Evolutionary conservation across 2,888 invertebrate genomes (phyloP).

Genomic region (Polymixis lichenea): DNA sequence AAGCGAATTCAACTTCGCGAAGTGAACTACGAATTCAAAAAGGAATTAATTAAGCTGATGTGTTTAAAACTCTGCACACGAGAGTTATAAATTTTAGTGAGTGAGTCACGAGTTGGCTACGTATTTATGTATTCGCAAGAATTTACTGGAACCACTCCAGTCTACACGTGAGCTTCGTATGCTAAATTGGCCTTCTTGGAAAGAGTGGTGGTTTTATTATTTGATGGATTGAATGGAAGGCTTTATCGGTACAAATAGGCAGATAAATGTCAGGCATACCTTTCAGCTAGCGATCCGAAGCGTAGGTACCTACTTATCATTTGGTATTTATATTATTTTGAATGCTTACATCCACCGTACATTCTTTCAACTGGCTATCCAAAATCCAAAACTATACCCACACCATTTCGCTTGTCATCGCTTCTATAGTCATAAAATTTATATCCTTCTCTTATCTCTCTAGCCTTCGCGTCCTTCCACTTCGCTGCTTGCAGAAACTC

Average conservation of each 20-base stretch:
- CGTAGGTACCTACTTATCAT: no score
- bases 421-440: neutral
- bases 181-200: conserved; percentile 67
- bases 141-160: conserved; percentile 71
- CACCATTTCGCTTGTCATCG: neutral
- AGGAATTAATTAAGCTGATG: conserved; percentile 82
- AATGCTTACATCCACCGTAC: neutral
- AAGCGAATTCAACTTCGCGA: conserved; percentile 69
- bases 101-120: conserved; percentile 74
- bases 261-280: no score
- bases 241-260: neutral
- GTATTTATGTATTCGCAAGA: conserved; percentile 76
- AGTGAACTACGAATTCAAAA: conserved; percentile 76
- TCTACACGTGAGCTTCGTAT: conserved; percentile 68
- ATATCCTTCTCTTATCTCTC: neutral
- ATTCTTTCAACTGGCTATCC: neutral
- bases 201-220: conserved; percentile 28
- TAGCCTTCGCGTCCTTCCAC: neutral
- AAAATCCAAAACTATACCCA: neutral
- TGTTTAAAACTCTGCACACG: conserved; percentile 81
- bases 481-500: neutral
- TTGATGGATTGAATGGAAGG: neutral
- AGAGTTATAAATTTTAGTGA: conserved; percentile 79
- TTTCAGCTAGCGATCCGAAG: no score
- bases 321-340: no score